Evolutionary conservation across 2,888 invertebrate species (phyloP).

Genomic region (Drosophila leonis): DNA sequence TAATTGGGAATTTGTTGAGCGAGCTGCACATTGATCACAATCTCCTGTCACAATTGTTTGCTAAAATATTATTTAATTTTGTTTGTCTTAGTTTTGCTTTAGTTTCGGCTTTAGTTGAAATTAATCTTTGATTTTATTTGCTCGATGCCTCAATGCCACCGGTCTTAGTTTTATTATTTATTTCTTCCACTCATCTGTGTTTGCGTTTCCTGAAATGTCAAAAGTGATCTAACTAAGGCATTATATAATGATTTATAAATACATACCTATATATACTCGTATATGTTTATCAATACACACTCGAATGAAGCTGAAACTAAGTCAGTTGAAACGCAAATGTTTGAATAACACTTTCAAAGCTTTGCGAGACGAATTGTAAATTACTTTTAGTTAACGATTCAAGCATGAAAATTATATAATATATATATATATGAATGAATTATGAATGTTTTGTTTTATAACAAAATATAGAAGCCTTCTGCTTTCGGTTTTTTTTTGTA

Average conservation of each 20-base stretch:
- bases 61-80: slow-evolving; percentile 58
- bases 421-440: neutral
- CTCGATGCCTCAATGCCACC: slow-evolving; percentile 69
- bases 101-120: slow-evolving; percentile 45
- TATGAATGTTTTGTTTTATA: neutral
- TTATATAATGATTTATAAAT: slow-evolving; percentile 52
- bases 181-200: slow-evolving; percentile 16
- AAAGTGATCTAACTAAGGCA: slow-evolving; percentile 42
- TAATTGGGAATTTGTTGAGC: slow-evolving; percentile 52
- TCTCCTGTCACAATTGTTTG: slow-evolving; percentile 35
- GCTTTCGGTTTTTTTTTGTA: neutral
- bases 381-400: slow-evolving; percentile 3
- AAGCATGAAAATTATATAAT: neutral
- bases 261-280: too few relatives aligned
- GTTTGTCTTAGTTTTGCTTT: slow-evolving; percentile 27
- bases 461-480: neutral
- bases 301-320: slow-evolving; percentile 23
- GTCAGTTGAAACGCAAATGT: slow-evolving; percentile 16
- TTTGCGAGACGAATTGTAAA: slow-evolving; percentile 8
- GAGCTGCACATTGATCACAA: slow-evolving; percentile 50
- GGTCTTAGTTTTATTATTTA: slow-evolving; percentile 56
- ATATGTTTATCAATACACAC: slow-evolving; percentile 38
- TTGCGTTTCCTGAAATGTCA: slow-evolving; percentile 60
- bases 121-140: slow-evolving; percentile 63
- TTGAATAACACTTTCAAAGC: slow-evolving; percentile 24